phyloP scores from a whole-genome alignment of 2,888 invertebrate species.

The Conops quadrifasciatus region DNA sequence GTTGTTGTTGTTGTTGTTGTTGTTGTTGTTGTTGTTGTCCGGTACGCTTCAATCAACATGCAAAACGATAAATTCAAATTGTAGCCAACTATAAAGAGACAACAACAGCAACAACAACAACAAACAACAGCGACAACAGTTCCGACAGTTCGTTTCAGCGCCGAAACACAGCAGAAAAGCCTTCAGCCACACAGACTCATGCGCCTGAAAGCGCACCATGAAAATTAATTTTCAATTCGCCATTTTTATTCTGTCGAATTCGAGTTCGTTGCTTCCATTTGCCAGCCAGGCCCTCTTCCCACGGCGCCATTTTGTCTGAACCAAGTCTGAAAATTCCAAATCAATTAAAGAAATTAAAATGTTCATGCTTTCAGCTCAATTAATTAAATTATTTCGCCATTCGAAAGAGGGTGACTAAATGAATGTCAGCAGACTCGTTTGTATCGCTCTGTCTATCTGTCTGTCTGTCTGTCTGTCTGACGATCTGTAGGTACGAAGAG shows the following conservation, averaged over 20 bases:
- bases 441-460: slow-evolving; percentile 8
- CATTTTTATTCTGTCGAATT: slow-evolving; percentile 20
- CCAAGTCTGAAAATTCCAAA: slow-evolving; percentile 41
- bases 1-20: slow-evolving; percentile 10
- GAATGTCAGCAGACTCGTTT: background rate
- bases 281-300: background rate
- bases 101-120: background rate
- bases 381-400: slow-evolving; percentile 54
- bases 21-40: background rate
- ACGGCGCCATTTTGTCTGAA: slow-evolving; percentile 38
- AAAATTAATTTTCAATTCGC: slow-evolving; percentile 31
- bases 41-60: slow-evolving; percentile 28
- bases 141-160: background rate
- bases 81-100: slow-evolving; percentile 7
- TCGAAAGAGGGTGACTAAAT: slow-evolving; percentile 6
- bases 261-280: slow-evolving; percentile 29
- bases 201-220: slow-evolving; percentile 28
- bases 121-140: background rate
- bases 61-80: slow-evolving; percentile 22
- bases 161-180: background rate
- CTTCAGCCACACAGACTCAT: background rate
- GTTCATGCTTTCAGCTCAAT: slow-evolving; percentile 52
- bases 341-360: slow-evolving; percentile 62
- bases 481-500: no score
- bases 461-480: slow-evolving; percentile 8